Evolutionary conservation across 2,888 invertebrate genomes (phyloP), one percentile per base, ranked within the genome.

Genomic region (Entomobrya multifasciata): DNA sequence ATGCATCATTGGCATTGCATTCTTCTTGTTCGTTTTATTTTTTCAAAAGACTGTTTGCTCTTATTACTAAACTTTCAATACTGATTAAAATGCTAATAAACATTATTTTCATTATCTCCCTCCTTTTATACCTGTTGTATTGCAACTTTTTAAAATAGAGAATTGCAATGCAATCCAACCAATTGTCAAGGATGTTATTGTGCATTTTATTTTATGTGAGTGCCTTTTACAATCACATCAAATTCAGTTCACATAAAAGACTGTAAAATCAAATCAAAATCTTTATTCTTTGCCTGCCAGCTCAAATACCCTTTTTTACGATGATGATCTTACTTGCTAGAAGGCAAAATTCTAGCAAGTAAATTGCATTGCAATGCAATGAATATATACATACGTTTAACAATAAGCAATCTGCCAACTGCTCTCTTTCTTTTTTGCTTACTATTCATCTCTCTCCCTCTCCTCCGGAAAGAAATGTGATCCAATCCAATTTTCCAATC

Each of bases 21-120:
- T 72, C 72, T 70, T 70, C n/a, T n/a, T n/a, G n/a, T n/a, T n/a
- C n/a, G n/a, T n/a, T 36, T 44, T n/a, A 25, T 27, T 65, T 8
- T 30, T 17, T 49, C 49, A 49, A 25, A 49, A 25, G 27, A n/a
- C 27, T 25, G 15, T 25, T 72, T 52, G 47, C 49, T 27, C 72
- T 52, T 67, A 44, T 67, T 67, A n/a, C 41, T n/a, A n/a, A n/a
- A n/a, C n/a, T 49, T 47, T 72, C 70, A 47, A 47, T 27, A 47
- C 30, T 72, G 72, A 72, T 72, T 72, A 49, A 72, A 72, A 49
- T 49, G 47, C 49, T 52, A 72, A 72, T 72, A 72, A 72, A 72
- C 36, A 36, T 36, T 36, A 36, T 36, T 8, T 6, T 36, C 3
- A 60, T n/a, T 15, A 17, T 5, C 36, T 65, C 17, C 36, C n/a